These are phyloP conservation scores for Capitulum mitella DNA, from an alignment of 2,888 invertebrate genomes.

Conservation along the genomic window DNA sequence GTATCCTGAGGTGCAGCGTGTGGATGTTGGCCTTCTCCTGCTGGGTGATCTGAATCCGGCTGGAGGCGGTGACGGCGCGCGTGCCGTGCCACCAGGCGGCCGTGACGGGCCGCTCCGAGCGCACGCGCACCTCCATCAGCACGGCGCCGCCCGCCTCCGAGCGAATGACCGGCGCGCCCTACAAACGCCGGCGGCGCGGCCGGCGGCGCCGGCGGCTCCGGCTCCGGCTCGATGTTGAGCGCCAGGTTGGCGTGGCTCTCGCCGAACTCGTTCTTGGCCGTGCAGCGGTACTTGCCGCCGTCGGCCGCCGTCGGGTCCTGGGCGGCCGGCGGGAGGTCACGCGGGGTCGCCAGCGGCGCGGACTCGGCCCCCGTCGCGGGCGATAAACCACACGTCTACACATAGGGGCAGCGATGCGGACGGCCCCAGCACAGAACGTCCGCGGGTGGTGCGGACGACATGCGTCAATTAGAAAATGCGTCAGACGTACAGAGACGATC, in stretches of 20 bases:
- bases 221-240: constrained; percentile 71
- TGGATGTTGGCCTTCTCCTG: neutral
- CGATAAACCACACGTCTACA: no score
- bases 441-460: no score
- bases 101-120: neutral
- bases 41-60: neutral
- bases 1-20: neutral
- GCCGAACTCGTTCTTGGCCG: constrained; percentile 93
- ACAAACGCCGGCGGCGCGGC: neutral
- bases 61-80: neutral
- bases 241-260: constrained; percentile 95
- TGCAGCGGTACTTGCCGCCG: constrained; percentile 94
- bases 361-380: no score
- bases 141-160: neutral
- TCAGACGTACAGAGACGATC: no score
- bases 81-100: neutral
- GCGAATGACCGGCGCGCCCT: neutral
- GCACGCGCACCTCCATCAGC: constrained; percentile 21
- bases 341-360: no score
- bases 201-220: neutral
- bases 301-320: constrained; percentile 92
- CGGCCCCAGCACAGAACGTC: no score
- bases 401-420: no score
- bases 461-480: no score
- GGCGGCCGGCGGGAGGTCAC: constrained; percentile 86